phyloP scores from a whole-genome alignment of 2,888 invertebrate species.

The Nemotelus nigrinus region DNA sequence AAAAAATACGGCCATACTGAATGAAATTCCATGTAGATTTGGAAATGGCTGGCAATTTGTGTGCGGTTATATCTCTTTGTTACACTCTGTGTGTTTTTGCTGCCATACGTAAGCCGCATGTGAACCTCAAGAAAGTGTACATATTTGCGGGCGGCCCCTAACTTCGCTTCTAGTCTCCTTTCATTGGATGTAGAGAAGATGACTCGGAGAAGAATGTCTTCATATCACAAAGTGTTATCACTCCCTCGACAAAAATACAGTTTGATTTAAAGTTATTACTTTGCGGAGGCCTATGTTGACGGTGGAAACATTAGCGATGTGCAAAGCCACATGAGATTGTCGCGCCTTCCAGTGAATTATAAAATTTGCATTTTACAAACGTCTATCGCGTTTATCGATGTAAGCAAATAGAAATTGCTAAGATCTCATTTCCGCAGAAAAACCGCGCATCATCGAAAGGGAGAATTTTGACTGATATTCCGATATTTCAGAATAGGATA shows the following conservation, averaged over 20 bases:
- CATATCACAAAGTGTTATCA: constrained; percentile 42
- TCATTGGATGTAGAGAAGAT: background rate
- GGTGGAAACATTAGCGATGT: constrained; percentile 22
- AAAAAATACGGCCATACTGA: background rate
- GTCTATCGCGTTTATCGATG: constrained; percentile 34
- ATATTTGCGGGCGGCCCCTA: too few species aligned
- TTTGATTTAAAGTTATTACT: constrained; percentile 41
- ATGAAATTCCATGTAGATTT: constrained; percentile 27
- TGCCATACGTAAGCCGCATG: too few species aligned
- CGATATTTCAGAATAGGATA: too few species aligned
- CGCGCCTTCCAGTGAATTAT: constrained; percentile 37
- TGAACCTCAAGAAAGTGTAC: too few species aligned
- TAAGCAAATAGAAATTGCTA: constrained; percentile 25
- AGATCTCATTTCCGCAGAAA: background rate
- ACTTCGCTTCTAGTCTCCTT: background rate
- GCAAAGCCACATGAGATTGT: constrained; percentile 23
- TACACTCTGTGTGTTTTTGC: background rate
- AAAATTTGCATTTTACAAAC: constrained; percentile 41
- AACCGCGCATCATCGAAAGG: background rate
- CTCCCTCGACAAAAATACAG: constrained; percentile 38
- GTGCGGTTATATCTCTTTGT: background rate
- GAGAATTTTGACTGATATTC: too few species aligned
- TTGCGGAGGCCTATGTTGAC: constrained; percentile 18
- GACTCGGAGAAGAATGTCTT: constrained; percentile 32
- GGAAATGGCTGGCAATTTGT: constrained; percentile 35